A percentile compares a stretch with the other conserved stretches of the same genome.
Conservation (phyloP, 2,888 invertebrate species). For the Hyposoter didymator region DNA sequence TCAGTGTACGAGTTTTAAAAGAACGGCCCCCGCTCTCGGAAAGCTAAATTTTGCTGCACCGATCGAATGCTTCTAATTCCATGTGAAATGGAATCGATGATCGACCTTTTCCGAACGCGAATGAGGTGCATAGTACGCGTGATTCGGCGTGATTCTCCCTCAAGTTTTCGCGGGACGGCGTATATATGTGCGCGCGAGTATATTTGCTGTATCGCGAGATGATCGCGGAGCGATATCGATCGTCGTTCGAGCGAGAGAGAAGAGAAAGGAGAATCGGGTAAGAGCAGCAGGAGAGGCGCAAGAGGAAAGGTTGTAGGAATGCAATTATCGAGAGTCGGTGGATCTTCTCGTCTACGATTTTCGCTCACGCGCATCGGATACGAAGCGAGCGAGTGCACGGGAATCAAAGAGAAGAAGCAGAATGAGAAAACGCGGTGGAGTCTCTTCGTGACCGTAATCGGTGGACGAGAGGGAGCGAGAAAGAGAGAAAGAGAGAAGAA, state of each 20-base stretch:
- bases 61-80: not conserved
- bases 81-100: not conserved
- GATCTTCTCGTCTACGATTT: slow-evolving; percentile 48
- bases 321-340: slow-evolving; percentile 70
- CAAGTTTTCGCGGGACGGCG: not conserved
- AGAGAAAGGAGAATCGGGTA: slow-evolving; percentile 4
- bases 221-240: slow-evolving; percentile 72
- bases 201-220: slow-evolving; percentile 17
- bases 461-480: slow-evolving; percentile 70
- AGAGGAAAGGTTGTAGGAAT: slow-evolving; percentile 66
- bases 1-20: not conserved
- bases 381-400: slow-evolving; percentile 38
- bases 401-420: slow-evolving; percentile 44
- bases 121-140: not conserved
- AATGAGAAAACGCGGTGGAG: slow-evolving; percentile 59
- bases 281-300: slow-evolving; percentile 9
- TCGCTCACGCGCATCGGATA: slow-evolving; percentile 31
- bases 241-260: slow-evolving; percentile 39
- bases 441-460: slow-evolving; percentile 82
- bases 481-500: slow-evolving; percentile 68
- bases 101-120: not conserved
- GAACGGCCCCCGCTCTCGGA: not conserved
- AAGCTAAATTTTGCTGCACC: not conserved
- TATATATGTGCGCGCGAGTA: not conserved
- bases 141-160: slow-evolving; percentile 20